phyloP scores from a whole-genome alignment of 2,113 vertebrate genomes.

The Sapajus apella region DNA sequence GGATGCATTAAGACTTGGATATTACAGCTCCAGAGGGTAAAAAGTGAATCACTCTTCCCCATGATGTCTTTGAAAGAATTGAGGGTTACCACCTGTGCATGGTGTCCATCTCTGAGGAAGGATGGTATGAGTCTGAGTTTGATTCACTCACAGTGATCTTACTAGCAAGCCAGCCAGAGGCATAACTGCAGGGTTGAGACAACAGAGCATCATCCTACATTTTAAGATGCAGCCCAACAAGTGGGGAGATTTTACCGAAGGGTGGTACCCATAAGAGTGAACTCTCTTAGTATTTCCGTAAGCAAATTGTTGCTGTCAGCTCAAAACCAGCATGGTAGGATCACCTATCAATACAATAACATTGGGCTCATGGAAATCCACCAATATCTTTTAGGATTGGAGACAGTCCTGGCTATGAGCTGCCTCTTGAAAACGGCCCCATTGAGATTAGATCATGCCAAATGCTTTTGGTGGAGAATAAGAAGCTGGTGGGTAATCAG shows the following conservation, averaged over 20 bases:
- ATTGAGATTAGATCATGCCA: background rate
- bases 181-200: background rate
- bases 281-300: too few species aligned
- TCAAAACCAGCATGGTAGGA: background rate
- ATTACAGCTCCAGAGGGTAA: background rate
- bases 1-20: background rate
- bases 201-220: background rate
- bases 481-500: background rate
- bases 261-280: background rate
- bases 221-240: background rate
- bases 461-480: background rate
- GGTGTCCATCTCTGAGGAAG: background rate
- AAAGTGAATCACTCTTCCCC: background rate
- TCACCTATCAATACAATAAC: background rate
- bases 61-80: background rate
- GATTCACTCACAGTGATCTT: background rate
- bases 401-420: too few species aligned
- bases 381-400: background rate
- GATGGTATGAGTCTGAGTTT: background rate
- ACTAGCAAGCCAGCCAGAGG: background rate
- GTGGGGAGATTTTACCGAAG: background rate
- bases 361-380: background rate
- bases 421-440: background rate
- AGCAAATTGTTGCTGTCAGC: background rate
- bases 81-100: background rate